Evolutionary conservation across 2,113 vertebrate species (phyloP), one percentile per base, ranked within the genome.

Genomic region (Abramis brama): DNA sequence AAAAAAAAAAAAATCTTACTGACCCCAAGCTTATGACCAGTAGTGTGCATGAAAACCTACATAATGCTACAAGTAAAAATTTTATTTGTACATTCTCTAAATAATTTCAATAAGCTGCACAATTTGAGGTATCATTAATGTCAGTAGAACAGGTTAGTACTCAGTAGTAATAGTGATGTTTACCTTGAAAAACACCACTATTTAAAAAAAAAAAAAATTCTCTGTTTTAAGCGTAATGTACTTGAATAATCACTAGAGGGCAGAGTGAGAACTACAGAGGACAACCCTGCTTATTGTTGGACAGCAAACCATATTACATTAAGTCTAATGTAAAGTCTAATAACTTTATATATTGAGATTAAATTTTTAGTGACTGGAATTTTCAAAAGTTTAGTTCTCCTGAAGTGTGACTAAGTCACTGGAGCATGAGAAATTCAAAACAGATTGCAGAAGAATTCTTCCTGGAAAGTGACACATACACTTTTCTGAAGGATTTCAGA

Each of bases 221-320:
- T 11, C n/a, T 10, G 78, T 13, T 47, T 64, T 10, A 19, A 64
- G 6, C 4, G 78, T 80, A 80, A 25, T 81, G 39, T 19, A 47
- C 5, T 30, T 81, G 1, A 47, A 47, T 30, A 45, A 47, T 12
- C 79, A 80, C 79, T 64, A 64, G 79, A 62, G 59, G 59, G 79
- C 59, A 47, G 79, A 81, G 21, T n/a, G 55, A 79, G 78, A 39
- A 45, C 23, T 60, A 27, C n/a, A n/a, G 25, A n/a, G 45, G 23
- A 19, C n/a, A 8, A 80, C 9, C 36, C 21, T 43, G 33, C 30
- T 47, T 75, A 15, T n/a, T 47, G 10, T n/a, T 47, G 10, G 19
- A 39, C 21, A 36, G 17, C 27, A 57, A 33, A 50, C 8, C 50
- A 57, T 57, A 23, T 43, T 71, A 23, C 36, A 71, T 71, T 12